Evolutionary conservation across 1,140 invertebrate genomes (phyloP).

Genomic region (Dendrolimus kikuchii): DNA sequence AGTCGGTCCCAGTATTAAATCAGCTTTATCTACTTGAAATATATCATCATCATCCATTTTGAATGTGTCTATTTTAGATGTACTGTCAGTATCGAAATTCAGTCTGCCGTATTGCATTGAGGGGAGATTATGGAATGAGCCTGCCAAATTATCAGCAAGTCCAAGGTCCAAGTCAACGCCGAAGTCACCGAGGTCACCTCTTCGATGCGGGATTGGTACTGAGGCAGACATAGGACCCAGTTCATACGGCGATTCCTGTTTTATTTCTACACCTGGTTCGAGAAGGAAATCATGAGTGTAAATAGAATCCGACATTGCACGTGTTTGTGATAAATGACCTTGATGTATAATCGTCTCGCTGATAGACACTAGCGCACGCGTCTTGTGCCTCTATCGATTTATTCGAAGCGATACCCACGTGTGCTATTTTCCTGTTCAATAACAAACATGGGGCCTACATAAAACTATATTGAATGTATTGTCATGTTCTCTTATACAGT

Average conservation of each 20-base stretch:
- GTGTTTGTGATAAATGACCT: constrained; percentile 64
- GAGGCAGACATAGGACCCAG: constrained; percentile 69
- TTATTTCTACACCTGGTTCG: constrained; percentile 68
- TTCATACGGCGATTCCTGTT: constrained; percentile 66
- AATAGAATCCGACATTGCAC: constrained; percentile 74
- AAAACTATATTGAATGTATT: not conserved
- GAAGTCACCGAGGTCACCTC: constrained; percentile 68
- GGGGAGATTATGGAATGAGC: constrained; percentile 62
- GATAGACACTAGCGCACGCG: constrained; percentile 61
- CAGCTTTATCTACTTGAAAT: constrained; percentile 90
- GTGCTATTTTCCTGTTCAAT: constrained; percentile 13
- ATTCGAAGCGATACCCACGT: constrained; percentile 58
- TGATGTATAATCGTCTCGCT: constrained; percentile 64
- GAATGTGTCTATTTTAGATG: constrained; percentile 76
- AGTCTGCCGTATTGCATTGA: constrained; percentile 62
- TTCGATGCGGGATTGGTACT: constrained; percentile 73
- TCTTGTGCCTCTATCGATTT: constrained; percentile 65
- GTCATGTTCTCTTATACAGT: not conserved
- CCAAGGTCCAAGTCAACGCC: constrained; percentile 70
- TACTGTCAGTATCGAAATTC: constrained; percentile 51
- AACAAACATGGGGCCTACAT: too few relatives aligned
- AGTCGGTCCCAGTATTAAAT: constrained; percentile 87
- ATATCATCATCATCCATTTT: constrained; percentile 92
- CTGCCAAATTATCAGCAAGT: constrained; percentile 57
- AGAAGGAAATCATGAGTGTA: constrained; percentile 73